Conservation (phyloP, 2,888 invertebrate genomes). For the Luperina nickerlii region DNA sequence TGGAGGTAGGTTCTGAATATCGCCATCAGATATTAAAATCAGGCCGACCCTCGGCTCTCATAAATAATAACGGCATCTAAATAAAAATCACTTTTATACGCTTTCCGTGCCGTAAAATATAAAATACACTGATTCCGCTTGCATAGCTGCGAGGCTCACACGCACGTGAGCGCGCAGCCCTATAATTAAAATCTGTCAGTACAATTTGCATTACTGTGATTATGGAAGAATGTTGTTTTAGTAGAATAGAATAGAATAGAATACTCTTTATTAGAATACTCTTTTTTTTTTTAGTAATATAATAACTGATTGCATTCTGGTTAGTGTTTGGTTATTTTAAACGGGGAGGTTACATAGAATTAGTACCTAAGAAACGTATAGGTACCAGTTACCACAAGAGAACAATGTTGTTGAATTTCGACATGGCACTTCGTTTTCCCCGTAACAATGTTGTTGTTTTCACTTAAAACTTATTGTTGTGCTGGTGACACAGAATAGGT, state of each 20-base stretch:
- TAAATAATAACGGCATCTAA: constrained; percentile 74
- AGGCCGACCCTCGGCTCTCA: constrained; percentile 66
- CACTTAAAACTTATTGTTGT: background rate
- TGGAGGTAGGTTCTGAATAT: constrained; percentile 63
- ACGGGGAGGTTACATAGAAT: background rate
- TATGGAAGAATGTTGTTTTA: constrained; percentile 29
- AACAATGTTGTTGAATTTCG: background rate
- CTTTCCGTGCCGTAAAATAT: constrained; percentile 67
- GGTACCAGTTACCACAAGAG: background rate
- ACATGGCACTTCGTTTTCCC: background rate
- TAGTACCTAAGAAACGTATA: background rate
- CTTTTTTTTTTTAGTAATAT: too few relatives aligned
- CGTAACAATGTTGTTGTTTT: background rate
- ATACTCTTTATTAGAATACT: too few relatives aligned
- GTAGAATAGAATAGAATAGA: too few relatives aligned
- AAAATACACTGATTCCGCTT: constrained; percentile 60
- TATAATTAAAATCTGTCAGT: constrained; percentile 40
- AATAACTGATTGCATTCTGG: constrained; percentile 10
- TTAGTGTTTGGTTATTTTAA: constrained; percentile 11
- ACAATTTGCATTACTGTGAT: constrained; percentile 23
- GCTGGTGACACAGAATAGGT: background rate
- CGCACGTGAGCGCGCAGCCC: constrained; percentile 39
- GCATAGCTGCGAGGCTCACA: constrained; percentile 34
- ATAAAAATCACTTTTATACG: constrained; percentile 73
- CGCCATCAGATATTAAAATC: constrained; percentile 71